Conservation (phyloP, 1,140 invertebrate genomes). For the Dendroctonus ponderosae region DNA sequence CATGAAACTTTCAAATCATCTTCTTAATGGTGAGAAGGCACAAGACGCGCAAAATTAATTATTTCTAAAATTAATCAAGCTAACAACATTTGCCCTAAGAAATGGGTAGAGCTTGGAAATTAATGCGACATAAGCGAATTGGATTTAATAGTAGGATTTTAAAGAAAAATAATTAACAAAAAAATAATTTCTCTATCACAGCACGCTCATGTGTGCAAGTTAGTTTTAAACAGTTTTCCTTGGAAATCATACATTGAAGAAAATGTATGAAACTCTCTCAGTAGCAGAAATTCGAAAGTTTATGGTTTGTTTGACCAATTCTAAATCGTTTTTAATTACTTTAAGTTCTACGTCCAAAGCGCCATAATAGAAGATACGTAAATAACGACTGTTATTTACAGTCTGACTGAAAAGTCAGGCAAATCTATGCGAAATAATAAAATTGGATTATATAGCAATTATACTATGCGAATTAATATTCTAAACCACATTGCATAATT, state of each 20-base stretch:
- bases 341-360: not conserved
- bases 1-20: constrained; percentile 7
- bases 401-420: too few species aligned
- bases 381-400: not conserved
- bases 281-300: not conserved
- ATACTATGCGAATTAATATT: not conserved
- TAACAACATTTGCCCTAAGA: constrained; percentile 9
- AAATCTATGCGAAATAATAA: not conserved
- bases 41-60: constrained; percentile 31
- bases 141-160: not conserved
- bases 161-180: too few species aligned
- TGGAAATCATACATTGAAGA: not conserved
- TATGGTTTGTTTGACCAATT: not conserved
- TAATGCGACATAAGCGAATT: constrained; percentile 11
- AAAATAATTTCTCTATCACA: too few species aligned
- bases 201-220: too few species aligned
- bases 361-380: not conserved
- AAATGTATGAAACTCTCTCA: not conserved
- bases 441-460: not conserved
- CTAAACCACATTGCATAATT: not conserved
- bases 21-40: constrained; percentile 2
- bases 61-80: constrained; percentile 30
- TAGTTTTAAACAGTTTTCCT: too few species aligned
- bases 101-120: constrained; percentile 12
- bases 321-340: not conserved